These are phyloP conservation scores for Heliconius cydno DNA, from an alignment of 2,888 invertebrate genomes.

Conservation along the genomic window DNA sequence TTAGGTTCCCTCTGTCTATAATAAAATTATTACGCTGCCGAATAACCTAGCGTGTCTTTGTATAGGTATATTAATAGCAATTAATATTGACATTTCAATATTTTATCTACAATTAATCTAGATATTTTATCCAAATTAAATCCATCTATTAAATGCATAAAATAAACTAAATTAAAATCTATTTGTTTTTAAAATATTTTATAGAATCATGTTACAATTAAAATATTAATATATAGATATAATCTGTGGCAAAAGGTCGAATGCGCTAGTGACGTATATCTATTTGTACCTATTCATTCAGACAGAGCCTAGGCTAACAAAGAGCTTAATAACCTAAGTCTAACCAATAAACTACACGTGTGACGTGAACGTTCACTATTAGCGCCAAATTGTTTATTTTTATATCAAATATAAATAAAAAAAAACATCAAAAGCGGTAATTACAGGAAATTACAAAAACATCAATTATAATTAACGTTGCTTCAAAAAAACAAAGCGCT, in stretches of 20 bases:
- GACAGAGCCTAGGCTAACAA: conserved; percentile 37
- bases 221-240: neutral
- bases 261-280: conserved; percentile 21
- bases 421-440: neutral
- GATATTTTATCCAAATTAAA: conserved; percentile 24
- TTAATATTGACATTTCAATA: conserved; percentile 46
- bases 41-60: conserved; percentile 39
- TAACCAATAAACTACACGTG: conserved; percentile 30
- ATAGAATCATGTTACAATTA: neutral
- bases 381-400: neutral
- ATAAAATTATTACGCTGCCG: too few species aligned
- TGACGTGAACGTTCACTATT: conserved; percentile 5
- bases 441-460: neutral
- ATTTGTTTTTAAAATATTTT: neutral
- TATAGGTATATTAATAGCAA: conserved; percentile 37
- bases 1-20: too few species aligned
- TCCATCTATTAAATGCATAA: neutral
- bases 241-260: conserved; percentile 24
- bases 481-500: neutral
- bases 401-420: conserved; percentile 17
- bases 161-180: conserved; percentile 6
- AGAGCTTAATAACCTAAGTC: conserved; percentile 35
- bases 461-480: neutral
- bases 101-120: conserved; percentile 39
- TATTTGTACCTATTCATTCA: conserved; percentile 26